phyloP scores from a whole-genome alignment of 2,113 vertebrate genomes.

The Holacanthus passer region DNA sequence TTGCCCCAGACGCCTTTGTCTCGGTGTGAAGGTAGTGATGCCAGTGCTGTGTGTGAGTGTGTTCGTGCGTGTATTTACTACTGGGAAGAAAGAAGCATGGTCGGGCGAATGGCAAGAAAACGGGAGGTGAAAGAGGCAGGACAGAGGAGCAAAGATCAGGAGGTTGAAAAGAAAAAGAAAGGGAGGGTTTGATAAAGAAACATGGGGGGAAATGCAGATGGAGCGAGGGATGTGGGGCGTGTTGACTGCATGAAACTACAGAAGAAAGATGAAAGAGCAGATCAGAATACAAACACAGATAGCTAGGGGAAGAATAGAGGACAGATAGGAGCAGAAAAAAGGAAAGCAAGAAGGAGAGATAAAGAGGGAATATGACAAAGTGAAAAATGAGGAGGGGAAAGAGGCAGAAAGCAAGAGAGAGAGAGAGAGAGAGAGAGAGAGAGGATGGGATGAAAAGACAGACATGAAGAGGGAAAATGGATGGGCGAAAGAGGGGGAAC shows the following conservation, averaged over 20 bases:
- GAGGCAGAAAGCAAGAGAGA: constrained; percentile 15
- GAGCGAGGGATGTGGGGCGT: neutral
- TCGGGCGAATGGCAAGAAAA: constrained; percentile 14
- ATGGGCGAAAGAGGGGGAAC: constrained; percentile 35
- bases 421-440: constrained; percentile 18
- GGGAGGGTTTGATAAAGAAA: neutral
- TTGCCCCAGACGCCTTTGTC: constrained; percentile 64
- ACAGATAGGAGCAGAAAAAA: constrained; percentile 4
- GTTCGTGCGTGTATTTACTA: constrained; percentile 15
- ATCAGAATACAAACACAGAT: constrained; percentile 57
- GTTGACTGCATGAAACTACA: constrained; percentile 27
- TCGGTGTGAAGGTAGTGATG: constrained; percentile 48
- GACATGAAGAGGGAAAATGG: constrained; percentile 35
- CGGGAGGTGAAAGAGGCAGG: neutral
- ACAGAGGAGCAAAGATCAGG: constrained; percentile 22
- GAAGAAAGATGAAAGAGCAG: constrained; percentile 48
- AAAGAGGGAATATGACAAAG: constrained; percentile 26
- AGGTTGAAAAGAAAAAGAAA: constrained; percentile 19
- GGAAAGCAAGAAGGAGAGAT: constrained; percentile 33
- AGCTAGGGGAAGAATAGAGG: constrained; percentile 20
- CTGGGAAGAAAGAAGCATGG: constrained; percentile 28
- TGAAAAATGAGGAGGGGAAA: constrained; percentile 37
- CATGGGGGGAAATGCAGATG: neutral
- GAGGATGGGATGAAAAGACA: constrained; percentile 25
- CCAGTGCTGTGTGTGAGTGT: constrained; percentile 23